Base-by-base conservation (phyloP, 2,113 vertebrate genomes). In the Protobothrops flavoviridis region DNA sequence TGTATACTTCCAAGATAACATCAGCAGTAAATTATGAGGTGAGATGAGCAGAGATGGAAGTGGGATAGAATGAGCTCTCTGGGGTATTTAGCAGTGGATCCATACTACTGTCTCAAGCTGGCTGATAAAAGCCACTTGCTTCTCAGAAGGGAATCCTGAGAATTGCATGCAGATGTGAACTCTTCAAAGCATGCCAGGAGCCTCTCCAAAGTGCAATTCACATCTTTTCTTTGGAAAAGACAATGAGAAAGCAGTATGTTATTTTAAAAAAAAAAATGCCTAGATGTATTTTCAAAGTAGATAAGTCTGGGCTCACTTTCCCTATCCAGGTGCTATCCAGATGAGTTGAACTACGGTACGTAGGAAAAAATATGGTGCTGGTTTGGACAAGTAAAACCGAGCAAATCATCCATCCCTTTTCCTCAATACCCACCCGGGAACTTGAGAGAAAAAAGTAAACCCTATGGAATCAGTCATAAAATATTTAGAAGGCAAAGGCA, bases 21-120 rank as follows among this genome's bases (percentile, higher is more conserved):
- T 64, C 61, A 9, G 17, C 69, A 0, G 52, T 85, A 39, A 96
- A 90, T 21, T 96, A 95, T 93, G 96, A 97, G 96, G 97, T 97
- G 50, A 94, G 23, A 7, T 33, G 39, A 55, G 39, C 59, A 81
- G 10, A 24, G n/a, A 4, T 90, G 57, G 23, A 50, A 4, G 61
- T 90, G 45, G 13, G 45, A 1, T 45, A 12, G 55, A 13, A 57
- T 11, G 24, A 59, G 24, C 45, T 74, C 17, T 33, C 17, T 43
- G 74, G 33, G 2, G 74, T 29, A 50, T 33, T 5, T n/a, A n/a
- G 45, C 26, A 21, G 20, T 20, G 24, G 13, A 59, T 29, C 12
- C 21, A 45, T n/a, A 43, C 57, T n/a, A 20, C 26, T 15, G 39
- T 50, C 57, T 64, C 29, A 59, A 56, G 20, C 53, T 39, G n/a